Conservation (phyloP, 2,113 vertebrate species). For the Spheniscus mendiculus region DNA sequence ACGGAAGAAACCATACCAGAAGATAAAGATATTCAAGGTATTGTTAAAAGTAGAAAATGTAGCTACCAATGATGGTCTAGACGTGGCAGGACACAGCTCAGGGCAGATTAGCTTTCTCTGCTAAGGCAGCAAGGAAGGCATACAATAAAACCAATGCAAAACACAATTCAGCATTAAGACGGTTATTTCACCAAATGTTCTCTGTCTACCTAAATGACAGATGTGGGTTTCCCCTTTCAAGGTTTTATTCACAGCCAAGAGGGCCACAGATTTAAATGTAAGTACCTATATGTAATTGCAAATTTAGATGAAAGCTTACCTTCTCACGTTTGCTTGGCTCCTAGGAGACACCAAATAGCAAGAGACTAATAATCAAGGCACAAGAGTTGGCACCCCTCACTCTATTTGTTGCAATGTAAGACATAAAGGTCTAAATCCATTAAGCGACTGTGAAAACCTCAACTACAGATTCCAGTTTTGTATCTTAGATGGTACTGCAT, state of each 20-base stretch:
- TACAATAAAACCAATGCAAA: not conserved
- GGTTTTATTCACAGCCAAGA: not conserved
- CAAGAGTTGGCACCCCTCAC: not conserved
- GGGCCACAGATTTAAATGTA: not conserved
- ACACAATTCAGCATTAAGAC: not conserved
- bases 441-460: not conserved
- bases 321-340: not conserved
- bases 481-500: not conserved
- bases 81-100: not conserved
- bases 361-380: not conserved
- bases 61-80: not conserved
- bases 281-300: not conserved
- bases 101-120: not conserved
- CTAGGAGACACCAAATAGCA: not conserved
- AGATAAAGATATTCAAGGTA: not conserved
- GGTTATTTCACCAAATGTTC: not conserved
- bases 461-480: not conserved
- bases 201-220: not conserved
- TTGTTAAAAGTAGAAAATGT: not conserved
- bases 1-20: not conserved
- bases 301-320: not conserved
- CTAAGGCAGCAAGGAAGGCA: not conserved
- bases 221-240: not conserved
- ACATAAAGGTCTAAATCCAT: not conserved
- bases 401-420: not conserved